Conservation (phyloP, 1,140 invertebrate species). For the Zaprionus davidi region DNA sequence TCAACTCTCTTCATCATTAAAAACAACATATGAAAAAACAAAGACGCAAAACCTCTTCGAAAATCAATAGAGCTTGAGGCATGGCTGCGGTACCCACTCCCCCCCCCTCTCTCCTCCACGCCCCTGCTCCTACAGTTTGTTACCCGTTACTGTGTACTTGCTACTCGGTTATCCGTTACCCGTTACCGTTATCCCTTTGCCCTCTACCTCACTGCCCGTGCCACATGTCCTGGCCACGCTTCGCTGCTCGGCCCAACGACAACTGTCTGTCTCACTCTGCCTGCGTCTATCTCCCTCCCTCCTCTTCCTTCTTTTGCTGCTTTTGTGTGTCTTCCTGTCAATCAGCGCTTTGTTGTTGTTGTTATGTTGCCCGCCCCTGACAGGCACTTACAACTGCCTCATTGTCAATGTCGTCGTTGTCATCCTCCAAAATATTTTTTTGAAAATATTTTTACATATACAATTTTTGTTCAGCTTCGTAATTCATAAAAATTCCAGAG, state of each 20-base stretch:
- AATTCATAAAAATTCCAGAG: slow-evolving; percentile 76
- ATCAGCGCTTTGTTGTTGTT: slow-evolving; percentile 74
- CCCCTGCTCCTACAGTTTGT: background rate
- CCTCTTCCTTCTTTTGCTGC: background rate
- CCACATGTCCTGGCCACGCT: slow-evolving; percentile 71
- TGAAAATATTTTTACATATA: slow-evolving; percentile 74
- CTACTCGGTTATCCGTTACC: background rate
- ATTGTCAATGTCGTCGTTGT: slow-evolving; percentile 72
- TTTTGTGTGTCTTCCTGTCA: slow-evolving; percentile 67
- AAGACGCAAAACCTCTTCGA: slow-evolving; percentile 48
- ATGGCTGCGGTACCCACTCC: background rate
- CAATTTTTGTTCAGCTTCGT: slow-evolving; percentile 53
- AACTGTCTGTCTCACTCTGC: slow-evolving; percentile 6
- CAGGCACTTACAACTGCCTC: slow-evolving; percentile 78
- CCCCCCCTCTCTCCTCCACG: too few species aligned
- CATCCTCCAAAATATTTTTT: slow-evolving; percentile 59
- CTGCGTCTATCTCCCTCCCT: background rate
- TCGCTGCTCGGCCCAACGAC: slow-evolving; percentile 73
- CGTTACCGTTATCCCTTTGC: slow-evolving; percentile 7
- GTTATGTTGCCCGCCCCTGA: slow-evolving; percentile 25
- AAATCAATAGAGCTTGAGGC: slow-evolving; percentile 64
- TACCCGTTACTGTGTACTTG: background rate
- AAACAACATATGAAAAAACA: slow-evolving; percentile 46
- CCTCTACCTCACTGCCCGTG: slow-evolving; percentile 43
- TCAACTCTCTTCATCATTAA: slow-evolving; percentile 7